These are phyloP conservation scores for Barypeithes pellucidus DNA, from an alignment of 2,888 invertebrate species.

Conservation along the genomic window DNA sequence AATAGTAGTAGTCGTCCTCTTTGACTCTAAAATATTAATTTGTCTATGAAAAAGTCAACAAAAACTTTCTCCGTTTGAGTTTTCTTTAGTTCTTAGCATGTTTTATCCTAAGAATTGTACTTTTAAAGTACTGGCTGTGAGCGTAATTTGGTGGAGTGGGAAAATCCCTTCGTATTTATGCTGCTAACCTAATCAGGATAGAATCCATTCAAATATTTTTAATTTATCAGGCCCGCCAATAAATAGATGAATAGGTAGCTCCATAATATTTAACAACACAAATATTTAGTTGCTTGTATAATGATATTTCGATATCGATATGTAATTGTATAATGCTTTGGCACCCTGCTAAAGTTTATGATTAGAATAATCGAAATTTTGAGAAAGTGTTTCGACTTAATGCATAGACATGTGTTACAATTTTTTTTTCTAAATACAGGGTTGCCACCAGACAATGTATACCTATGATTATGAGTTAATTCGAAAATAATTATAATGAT, in stretches of 20 bases:
- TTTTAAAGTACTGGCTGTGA: too few species aligned
- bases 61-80: not conserved
- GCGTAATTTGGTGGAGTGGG: too few species aligned
- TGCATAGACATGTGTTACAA: not conserved
- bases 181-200: too few species aligned
- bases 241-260: too few species aligned
- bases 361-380: not conserved
- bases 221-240: too few species aligned
- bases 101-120: not conserved
- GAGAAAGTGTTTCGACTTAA: slow-evolving; percentile 3
- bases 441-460: not conserved
- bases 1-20: slow-evolving; percentile 33
- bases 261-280: too few species aligned
- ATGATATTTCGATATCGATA: not conserved
- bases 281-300: too few species aligned
- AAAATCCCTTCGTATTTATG: too few species aligned
- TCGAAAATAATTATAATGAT: not conserved
- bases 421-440: slow-evolving; percentile 10
- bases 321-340: too few species aligned
- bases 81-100: not conserved
- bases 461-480: slow-evolving; percentile 11
- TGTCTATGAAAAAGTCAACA: slow-evolving; percentile 9
- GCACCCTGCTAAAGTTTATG: slow-evolving; percentile 19
- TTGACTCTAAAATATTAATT: slow-evolving; percentile 15
- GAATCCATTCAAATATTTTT: too few species aligned